These are phyloP conservation scores for Melanaphis sacchari DNA, from an alignment of 1,140 invertebrate genomes.

Conservation along the genomic window DNA sequence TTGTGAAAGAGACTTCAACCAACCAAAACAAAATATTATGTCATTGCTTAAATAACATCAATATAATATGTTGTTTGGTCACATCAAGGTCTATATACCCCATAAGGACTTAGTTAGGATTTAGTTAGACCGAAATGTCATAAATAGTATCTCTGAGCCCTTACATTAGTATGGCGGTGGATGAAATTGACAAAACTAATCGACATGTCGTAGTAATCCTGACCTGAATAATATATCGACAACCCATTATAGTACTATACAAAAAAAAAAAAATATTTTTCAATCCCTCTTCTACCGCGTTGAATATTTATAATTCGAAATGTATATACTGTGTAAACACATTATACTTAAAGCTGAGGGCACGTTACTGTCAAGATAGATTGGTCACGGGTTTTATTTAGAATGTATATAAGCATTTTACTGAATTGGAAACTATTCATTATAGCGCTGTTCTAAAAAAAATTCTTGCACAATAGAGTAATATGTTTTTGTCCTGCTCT, in stretches of 20 bases:
- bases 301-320: not conserved
- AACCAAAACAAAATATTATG: not conserved
- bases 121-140: not conserved
- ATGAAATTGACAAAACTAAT: not conserved
- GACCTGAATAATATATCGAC: constrained; percentile 13
- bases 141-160: not conserved
- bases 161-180: not conserved
- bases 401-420: not conserved
- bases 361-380: not conserved
- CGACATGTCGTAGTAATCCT: not conserved
- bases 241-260: not conserved
- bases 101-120: not conserved
- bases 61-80: not conserved
- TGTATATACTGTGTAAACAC: not conserved
- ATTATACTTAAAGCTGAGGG: not conserved
- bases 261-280: no score
- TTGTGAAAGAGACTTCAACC: not conserved
- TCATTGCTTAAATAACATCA: not conserved
- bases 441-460: not conserved
- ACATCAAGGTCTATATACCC: not conserved
- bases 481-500: not conserved
- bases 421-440: not conserved
- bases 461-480: not conserved
- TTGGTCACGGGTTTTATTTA: not conserved
- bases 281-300: not conserved